phyloP scores from a whole-genome alignment of 2,888 invertebrate species.

The Cartodere bifasciata region DNA sequence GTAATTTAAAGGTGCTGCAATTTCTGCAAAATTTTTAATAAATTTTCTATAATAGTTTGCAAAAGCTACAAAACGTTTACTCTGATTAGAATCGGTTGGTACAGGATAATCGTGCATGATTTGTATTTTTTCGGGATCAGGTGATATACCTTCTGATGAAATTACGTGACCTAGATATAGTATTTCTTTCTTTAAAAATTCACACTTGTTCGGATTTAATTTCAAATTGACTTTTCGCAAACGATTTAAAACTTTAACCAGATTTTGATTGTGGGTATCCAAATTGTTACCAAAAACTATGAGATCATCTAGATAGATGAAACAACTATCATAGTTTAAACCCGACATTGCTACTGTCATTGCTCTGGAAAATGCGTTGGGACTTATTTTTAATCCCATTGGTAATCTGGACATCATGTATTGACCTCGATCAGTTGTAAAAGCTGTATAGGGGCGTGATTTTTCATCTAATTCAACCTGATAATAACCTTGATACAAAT shows the following conservation, averaged over 20 bases:
- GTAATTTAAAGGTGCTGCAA: constrained; percentile 11
- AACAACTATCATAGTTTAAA: constrained; percentile 16
- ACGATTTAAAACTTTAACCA: constrained; percentile 13
- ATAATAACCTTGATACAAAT: constrained; percentile 18
- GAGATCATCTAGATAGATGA: too few relatives aligned
- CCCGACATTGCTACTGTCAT: constrained; percentile 18
- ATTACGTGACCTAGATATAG: constrained; percentile 14
- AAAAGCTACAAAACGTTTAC: constrained; percentile 15
- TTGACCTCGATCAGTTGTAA: constrained; percentile 19
- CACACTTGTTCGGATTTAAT: constrained; percentile 17
- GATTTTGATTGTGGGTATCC: constrained; percentile 14
- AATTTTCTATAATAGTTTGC: constrained; percentile 14
- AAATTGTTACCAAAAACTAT: constrained; percentile 16
- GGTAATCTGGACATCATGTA: constrained; percentile 17
- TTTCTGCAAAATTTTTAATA: constrained; percentile 13
- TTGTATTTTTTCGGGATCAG: constrained; percentile 13
- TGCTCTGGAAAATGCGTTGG: constrained; percentile 18
- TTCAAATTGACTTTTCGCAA: constrained; percentile 14
- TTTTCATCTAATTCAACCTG: constrained; percentile 17
- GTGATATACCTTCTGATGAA: constrained; percentile 11
- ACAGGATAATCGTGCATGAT: constrained; percentile 13
- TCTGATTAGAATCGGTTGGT: constrained; percentile 13
- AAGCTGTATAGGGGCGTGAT: constrained; percentile 17
- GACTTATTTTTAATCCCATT: constrained; percentile 20
- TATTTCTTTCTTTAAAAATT: constrained; percentile 15